Conservation (phyloP, 1,140 invertebrate genomes). For the Pollicipes pollicipes region DNA sequence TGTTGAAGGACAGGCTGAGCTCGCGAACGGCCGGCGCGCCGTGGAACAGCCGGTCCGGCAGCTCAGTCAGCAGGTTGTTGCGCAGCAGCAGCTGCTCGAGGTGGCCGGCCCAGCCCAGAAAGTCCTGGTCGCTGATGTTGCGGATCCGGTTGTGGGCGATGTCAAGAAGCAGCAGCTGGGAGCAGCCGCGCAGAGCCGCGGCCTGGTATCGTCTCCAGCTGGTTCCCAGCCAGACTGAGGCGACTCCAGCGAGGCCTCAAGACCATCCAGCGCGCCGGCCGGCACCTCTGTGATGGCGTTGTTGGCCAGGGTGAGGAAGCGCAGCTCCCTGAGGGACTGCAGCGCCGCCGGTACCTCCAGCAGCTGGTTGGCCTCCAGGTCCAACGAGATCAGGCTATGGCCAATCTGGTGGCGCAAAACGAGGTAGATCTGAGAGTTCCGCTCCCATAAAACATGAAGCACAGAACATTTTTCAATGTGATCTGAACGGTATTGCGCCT, state of each 20-base stretch:
- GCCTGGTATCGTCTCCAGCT: conserved; percentile 49
- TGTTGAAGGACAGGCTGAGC: conserved; percentile 73
- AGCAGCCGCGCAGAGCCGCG: conserved; percentile 43
- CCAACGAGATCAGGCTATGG: conserved; percentile 55
- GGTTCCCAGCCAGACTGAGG: conserved; percentile 63
- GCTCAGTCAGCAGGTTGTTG: conserved; percentile 60
- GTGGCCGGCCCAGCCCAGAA: conserved; percentile 54
- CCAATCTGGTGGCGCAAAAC: background rate
- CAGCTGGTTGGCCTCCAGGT: conserved; percentile 61
- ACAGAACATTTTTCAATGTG: no score
- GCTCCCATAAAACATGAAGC: no score
- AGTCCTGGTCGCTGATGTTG: conserved; percentile 50
- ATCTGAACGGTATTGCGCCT: no score
- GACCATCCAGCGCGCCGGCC: conserved; percentile 55
- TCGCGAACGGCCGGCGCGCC: conserved; percentile 44
- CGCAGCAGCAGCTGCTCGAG: conserved; percentile 63
- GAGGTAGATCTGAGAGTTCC: no score
- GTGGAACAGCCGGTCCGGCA: conserved; percentile 51
- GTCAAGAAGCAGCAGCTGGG: conserved; percentile 56
- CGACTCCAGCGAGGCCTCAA: conserved; percentile 50
- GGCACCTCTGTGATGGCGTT: conserved; percentile 57
- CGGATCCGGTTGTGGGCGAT: conserved; percentile 69
- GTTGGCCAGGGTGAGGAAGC: conserved; percentile 63
- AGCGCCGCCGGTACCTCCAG: conserved; percentile 45
- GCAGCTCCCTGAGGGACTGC: conserved; percentile 41